phyloP scores from a whole-genome alignment of 2,888 invertebrate genomes.

The Brachypalpus laphriformis region DNA sequence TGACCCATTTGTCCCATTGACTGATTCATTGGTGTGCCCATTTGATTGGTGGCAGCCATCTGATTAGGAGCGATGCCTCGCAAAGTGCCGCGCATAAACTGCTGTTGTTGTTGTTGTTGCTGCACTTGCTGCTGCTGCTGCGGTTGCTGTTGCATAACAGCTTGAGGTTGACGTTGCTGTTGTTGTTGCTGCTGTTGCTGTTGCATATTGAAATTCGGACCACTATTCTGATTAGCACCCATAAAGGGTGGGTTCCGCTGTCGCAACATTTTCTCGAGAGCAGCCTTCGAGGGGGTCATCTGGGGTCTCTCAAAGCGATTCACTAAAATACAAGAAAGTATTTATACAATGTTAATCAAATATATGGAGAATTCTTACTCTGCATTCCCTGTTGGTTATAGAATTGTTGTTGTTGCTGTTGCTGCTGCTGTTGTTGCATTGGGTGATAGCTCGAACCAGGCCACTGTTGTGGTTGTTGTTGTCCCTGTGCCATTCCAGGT shows the following conservation, averaged over 20 bases:
- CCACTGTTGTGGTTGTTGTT: slow-evolving; percentile 83
- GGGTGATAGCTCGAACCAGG: slow-evolving; percentile 80
- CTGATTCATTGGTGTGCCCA: slow-evolving; percentile 84
- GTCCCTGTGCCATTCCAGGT: slow-evolving; percentile 82
- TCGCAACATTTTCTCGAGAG: slow-evolving; percentile 92
- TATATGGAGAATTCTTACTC: slow-evolving; percentile 75
- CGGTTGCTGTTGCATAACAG: slow-evolving; percentile 79
- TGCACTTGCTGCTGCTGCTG: slow-evolving; percentile 78
- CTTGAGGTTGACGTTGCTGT: slow-evolving; percentile 79
- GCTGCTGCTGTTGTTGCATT: slow-evolving; percentile 77
- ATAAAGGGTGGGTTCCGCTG: slow-evolving; percentile 86
- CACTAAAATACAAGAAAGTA: slow-evolving; percentile 76
- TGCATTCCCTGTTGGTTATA: slow-evolving; percentile 81
- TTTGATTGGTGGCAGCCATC: slow-evolving; percentile 82
- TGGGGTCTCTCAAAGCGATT: slow-evolving; percentile 83
- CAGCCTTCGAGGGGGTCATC: slow-evolving; percentile 91
- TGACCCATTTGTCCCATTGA: slow-evolving; percentile 81
- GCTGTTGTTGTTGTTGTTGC: slow-evolving; percentile 77
- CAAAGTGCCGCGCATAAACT: slow-evolving; percentile 81
- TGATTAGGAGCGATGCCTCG: slow-evolving; percentile 82
- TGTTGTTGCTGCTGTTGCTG: slow-evolving; percentile 81
- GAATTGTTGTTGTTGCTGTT: slow-evolving; percentile 78
- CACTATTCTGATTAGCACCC: slow-evolving; percentile 81
- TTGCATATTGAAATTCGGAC: slow-evolving; percentile 77
- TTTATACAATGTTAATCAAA: not conserved